Base-by-base conservation (phyloP, 1,140 invertebrate species). In the Papilio polytes region DNA sequence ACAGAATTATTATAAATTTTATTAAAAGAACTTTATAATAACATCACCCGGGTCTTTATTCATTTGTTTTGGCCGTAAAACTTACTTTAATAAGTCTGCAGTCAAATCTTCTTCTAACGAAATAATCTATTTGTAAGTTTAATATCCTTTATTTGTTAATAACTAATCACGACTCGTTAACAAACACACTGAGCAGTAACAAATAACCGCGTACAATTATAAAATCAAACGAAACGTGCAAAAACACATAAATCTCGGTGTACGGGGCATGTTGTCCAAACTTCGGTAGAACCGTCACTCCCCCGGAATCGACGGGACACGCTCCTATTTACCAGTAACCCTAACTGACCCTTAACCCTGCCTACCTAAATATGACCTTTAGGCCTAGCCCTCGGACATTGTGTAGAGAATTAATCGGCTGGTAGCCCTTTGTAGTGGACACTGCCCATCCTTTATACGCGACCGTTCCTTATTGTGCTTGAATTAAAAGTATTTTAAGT, bases 301-400 rank as follows among this genome's bases (percentile, higher is more conserved):
- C 93, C 90, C 83, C 81, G 78, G 81, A 84, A 91, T 91, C 85
- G 85, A 81, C 80, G 72, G 85, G 87, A 77, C 88, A 88, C 89
- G 85, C 81, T 86, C 85, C 91, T 93, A 94, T 94, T 94, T 94
- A 94, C 91, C 88, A 85, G 83, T 90, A 89, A 92, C 90, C 89
- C 90, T 84, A 77, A 83, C 88, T 90, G 92, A 94, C 92, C 93
- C 92, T 86, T 93, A 83, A 93, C 91, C 92, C 89, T 74, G 77
- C 90, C 87, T 94, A 92, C 92, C 93, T 94, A 94, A 94, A 94
- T 93, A 93, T 94, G 92, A 94, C 93, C 92, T 89, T 79, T 91
- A 85, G 88, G 89, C 84, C 86, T 83, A 81, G 84, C 89, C 91
- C 90, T 80, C 86, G 91, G 90, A 88, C 92, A 91, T 94, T 94